These are phyloP conservation scores for Cichladusa arquata DNA, from an alignment of 2,113 vertebrate species.

Conservation along the genomic window DNA sequence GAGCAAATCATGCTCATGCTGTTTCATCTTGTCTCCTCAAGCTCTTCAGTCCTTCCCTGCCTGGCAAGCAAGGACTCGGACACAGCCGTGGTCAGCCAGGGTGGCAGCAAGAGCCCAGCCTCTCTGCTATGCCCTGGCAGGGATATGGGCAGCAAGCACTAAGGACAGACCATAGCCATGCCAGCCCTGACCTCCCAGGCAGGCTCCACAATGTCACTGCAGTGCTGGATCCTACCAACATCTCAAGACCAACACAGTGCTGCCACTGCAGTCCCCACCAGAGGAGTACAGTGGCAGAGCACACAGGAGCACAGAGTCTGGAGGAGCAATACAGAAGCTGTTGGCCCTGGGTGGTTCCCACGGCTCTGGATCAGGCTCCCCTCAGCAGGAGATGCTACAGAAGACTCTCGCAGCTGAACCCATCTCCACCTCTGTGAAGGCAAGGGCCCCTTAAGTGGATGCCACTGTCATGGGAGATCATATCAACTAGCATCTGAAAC, in stretches of 20 bases:
- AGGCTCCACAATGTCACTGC: accelerated
- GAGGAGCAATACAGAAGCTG: neutral
- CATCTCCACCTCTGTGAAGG: accelerated
- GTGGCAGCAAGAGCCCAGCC: neutral
- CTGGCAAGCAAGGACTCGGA: neutral
- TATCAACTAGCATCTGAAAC: neutral
- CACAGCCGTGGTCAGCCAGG: neutral
- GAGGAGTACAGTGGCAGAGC: neutral
- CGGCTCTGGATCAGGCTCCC: neutral
- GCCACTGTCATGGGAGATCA: neutral
- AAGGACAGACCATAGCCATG: neutral
- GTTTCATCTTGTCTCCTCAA: neutral
- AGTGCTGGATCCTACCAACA: neutral
- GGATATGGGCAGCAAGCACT: neutral
- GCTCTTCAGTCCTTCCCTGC: neutral
- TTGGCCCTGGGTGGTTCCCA: neutral
- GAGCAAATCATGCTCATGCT: accelerated
- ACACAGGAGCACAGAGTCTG: neutral
- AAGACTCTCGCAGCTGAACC: neutral
- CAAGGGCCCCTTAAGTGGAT: neutral
- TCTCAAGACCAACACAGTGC: accelerated
- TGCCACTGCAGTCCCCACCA: neutral
- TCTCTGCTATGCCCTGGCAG: neutral
- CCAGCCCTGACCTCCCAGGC: neutral
- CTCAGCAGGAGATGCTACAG: neutral